Evolutionary conservation across 2,888 invertebrate genomes (phyloP).

Genomic region (Dryadula phaetusa): DNA sequence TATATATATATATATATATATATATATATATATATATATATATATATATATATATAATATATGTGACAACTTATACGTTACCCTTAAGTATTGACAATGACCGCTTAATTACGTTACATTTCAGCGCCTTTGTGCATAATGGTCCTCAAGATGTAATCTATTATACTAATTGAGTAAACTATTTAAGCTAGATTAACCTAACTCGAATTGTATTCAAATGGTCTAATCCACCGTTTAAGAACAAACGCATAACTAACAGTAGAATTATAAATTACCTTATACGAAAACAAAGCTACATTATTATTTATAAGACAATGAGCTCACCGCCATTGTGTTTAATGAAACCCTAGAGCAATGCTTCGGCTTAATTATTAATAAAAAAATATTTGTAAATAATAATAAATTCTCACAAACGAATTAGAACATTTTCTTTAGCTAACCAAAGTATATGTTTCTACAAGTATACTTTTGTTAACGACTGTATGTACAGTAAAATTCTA

Average conservation of each 20-base stretch:
- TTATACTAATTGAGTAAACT: slow-evolving; percentile 25
- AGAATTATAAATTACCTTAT: slow-evolving; percentile 40
- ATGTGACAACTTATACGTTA: not conserved
- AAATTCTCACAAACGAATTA: not conserved
- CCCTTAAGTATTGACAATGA: not conserved
- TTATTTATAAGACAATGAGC: slow-evolving; percentile 51
- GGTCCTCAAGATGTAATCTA: slow-evolving; percentile 17
- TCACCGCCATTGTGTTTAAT: slow-evolving; percentile 57
- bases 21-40: too few relatives aligned
- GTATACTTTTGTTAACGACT: not conserved
- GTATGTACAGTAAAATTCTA: not conserved
- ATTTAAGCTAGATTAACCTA: slow-evolving; percentile 29
- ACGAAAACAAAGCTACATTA: slow-evolving; percentile 43
- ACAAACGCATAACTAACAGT: slow-evolving; percentile 30
- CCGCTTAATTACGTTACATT: not conserved
- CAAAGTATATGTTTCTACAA: too few relatives aligned
- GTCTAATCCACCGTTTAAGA: slow-evolving; percentile 33
- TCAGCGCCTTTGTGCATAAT: slow-evolving; percentile 35
- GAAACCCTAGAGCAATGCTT: slow-evolving; percentile 49
- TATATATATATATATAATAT: too few relatives aligned
- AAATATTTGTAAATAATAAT: slow-evolving; percentile 18
- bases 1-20: too few relatives aligned
- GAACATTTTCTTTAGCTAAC: too few relatives aligned
- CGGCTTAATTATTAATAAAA: slow-evolving; percentile 13
- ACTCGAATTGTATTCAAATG: slow-evolving; percentile 41